Evolutionary conservation across 2,888 invertebrate species (phyloP), one percentile per base, ranked within the genome.

Genomic region (Dorcus hopei): DNA sequence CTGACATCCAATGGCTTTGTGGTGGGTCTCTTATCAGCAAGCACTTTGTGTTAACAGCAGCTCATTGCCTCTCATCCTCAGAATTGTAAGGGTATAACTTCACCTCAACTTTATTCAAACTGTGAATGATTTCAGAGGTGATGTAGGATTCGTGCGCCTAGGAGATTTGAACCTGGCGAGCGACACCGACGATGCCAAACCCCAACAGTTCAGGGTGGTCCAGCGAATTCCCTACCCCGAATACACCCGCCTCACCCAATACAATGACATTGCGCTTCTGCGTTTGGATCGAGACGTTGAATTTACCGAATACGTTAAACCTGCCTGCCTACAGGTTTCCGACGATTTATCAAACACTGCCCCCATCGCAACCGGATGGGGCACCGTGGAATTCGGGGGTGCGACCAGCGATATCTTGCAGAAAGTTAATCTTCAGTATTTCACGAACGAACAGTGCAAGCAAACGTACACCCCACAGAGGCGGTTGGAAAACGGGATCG

Each of bases 11-110:
- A 0, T 85, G 83, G 79, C 65, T 65, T 4, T 89, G 88, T 66
- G 88, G 88, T 0, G 89, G 87, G 0, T 81, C 82, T 5, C 76
- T 88, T n/a, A 82, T 88, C 53, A 85, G 84, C 52, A 64, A 83
- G 0, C 75, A 75, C 2, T 86, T 82, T 71, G 82, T 89, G 43
- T 71, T 88, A 3, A 85, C 87, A 0, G 87, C 87, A 0, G 87
- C 85, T 0, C 87, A 88, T 69, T 88, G 88, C 65, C 40, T 60
- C 8, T 23, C 57, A 26, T 57, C 66, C 1, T 43, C 47, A 9
- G 57, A 51, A 52, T 54, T 57, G 63, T 63, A 57, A 57, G 63
- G 61, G 23, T 14, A 47, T 19, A 19, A 19, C 3, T 33, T 11
- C 9, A 16, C 26, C 6, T 11, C 45, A 9, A 45, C 11, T 33